Evolutionary conservation across 2,113 vertebrate genomes (phyloP).

Genomic region (Cynoglossus semilaevis): DNA sequence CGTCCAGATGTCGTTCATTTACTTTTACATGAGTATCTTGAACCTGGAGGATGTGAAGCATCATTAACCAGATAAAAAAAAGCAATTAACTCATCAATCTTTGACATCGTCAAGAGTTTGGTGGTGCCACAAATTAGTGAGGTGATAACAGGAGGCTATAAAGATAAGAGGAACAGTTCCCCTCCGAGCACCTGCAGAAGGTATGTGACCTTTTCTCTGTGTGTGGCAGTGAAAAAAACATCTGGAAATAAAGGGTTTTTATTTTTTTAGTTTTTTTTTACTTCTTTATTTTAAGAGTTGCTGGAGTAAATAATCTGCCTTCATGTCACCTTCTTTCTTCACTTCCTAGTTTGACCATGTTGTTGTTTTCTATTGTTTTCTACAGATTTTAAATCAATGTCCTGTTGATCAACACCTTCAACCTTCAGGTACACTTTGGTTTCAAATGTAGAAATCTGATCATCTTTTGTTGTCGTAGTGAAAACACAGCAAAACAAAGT

Average conservation of each 20-base stretch:
- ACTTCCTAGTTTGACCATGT: too few relatives aligned
- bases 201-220: constrained; percentile 5
- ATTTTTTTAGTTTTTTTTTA: neutral
- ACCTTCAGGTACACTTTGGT: neutral
- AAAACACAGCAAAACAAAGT: too few relatives aligned
- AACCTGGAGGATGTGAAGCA: neutral
- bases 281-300: too few relatives aligned
- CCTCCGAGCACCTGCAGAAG: constrained; percentile 7
- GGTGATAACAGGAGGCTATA: constrained; percentile 32
- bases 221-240: neutral
- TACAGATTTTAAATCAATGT: too few relatives aligned
- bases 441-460: neutral
- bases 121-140: constrained; percentile 23
- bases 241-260: neutral
- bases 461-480: too few relatives aligned
- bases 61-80: too few relatives aligned
- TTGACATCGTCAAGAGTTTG: neutral
- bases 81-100: neutral
- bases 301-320: too few relatives aligned
- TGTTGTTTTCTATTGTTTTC: too few relatives aligned
- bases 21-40: neutral
- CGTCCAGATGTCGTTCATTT: neutral
- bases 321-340: too few relatives aligned
- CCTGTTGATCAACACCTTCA: too few relatives aligned
- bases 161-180: constrained; percentile 26